These are phyloP conservation scores for Podiceps cristatus DNA, from an alignment of 2,113 vertebrate species.

Conservation along the genomic window DNA sequence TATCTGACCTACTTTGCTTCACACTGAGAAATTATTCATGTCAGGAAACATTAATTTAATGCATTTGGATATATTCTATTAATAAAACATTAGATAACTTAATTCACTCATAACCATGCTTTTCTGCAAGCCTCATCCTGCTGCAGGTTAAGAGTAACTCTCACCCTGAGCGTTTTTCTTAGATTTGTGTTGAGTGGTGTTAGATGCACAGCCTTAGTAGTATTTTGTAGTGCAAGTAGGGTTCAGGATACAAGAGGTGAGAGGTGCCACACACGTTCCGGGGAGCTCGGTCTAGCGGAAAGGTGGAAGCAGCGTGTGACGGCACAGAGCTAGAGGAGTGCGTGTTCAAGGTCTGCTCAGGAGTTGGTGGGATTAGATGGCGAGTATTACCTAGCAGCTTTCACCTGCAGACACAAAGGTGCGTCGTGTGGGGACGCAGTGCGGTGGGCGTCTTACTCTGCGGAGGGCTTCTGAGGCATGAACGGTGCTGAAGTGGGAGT, in stretches of 20 bases:
- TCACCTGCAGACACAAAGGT: background rate
- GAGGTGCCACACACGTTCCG: background rate
- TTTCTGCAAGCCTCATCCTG: conserved; percentile 48
- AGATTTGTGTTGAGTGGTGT: background rate
- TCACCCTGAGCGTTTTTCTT: background rate
- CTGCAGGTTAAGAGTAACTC: background rate
- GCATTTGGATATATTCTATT: background rate
- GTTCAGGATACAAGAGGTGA: background rate
- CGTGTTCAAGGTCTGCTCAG: background rate
- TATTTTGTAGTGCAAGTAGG: background rate
- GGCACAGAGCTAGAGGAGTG: background rate
- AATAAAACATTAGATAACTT: conserved; percentile 46
- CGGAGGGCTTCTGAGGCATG: background rate
- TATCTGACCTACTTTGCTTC: background rate
- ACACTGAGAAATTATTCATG: background rate
- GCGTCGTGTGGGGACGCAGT: fast-evolving
- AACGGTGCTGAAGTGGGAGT: background rate
- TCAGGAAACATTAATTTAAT: background rate
- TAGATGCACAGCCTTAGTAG: too few relatives aligned
- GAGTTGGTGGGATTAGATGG: background rate
- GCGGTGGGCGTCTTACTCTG: background rate
- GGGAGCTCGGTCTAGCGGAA: background rate
- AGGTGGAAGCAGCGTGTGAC: background rate
- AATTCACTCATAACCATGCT: background rate
- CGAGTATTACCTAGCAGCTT: background rate